Base-by-base conservation (phyloP, 1,140 invertebrate species). In the Diorhabda sublineata region DNA sequence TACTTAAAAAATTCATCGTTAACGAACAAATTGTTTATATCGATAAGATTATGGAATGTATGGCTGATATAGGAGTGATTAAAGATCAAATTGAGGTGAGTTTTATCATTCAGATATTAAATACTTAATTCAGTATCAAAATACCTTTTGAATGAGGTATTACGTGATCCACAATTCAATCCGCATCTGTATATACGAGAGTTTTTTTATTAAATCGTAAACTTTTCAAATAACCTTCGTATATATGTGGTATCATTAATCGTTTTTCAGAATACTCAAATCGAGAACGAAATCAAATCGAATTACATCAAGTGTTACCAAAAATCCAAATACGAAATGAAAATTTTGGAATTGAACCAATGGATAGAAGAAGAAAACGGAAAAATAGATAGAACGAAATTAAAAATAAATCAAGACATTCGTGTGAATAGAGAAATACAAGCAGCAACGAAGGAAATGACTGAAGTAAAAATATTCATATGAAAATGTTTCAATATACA, bases 31-130 rank as follows among this genome's bases (percentile, higher is more conserved):
- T 52, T 42, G 7, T n/a, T 11, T 70, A 64, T 61, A 45, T 57
- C 11, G 60, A 45, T 42, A 60, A 69, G 57, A 71, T 70, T 61
- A 26, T 64, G n/a, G 56, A 70, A 57, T 63, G 52, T 42, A 72
- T 70, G 61, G 64, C 60, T 6, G 45, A 74, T 47, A 71, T 77
- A 41, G 77, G 77, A 43, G 69, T 66, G 58, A 61, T 78, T 58
- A 78, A 78, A 70, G 77, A 78, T 67, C 61, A 73, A 68, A 74
- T 75, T 68, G 71, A 76, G 69, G 76, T 78, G 72, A 70, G 61
- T 58, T 26, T 26, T 26, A 26, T 26, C 26, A 26, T 26, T 2
- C 26, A 26, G 26, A 26, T 26, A 26, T 26, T 26, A 26, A 26
- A 26, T 26, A 26, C 26, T 26, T 26, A 26, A 26, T 26, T 1